Percentiles rank a stretch among this genome's conserved stretches.
phyloP scores from a whole-genome alignment of 2,113 vertebrate species.

The Solenodon paradoxus region DNA sequence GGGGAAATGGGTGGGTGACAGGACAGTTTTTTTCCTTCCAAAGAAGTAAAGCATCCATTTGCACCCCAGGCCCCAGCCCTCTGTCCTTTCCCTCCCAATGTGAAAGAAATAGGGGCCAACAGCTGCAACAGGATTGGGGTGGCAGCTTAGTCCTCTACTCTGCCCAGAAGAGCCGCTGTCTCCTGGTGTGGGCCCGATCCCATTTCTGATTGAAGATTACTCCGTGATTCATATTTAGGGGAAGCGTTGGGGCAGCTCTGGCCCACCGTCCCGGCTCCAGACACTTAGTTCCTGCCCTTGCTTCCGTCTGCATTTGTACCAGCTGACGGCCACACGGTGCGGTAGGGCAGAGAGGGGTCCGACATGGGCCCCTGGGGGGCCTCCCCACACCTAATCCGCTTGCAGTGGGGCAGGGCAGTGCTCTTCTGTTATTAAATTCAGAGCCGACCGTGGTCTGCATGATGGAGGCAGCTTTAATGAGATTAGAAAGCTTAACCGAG shows the following conservation, averaged over 20 bases:
- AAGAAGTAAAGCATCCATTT: neutral
- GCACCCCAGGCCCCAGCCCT: neutral
- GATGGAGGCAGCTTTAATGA: slow-evolving; percentile 85
- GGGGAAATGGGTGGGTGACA: neutral
- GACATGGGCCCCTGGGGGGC: neutral
- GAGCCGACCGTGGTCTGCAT: slow-evolving; percentile 77
- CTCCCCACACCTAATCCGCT: slow-evolving; percentile 75
- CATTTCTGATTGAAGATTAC: no score
- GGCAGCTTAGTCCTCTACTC: neutral
- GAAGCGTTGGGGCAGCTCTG: neutral
- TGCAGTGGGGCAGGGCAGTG: slow-evolving; percentile 79
- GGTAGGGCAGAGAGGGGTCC: neutral
- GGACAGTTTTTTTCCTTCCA: neutral
- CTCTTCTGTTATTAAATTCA: slow-evolving; percentile 81
- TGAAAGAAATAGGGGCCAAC: neutral
- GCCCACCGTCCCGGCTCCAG: neutral
- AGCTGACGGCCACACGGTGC: accelerated
- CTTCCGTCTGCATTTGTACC: neutral
- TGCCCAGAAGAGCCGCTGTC: neutral
- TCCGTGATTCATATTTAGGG: no score
- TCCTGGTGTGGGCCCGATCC: neutral
- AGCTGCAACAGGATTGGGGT: neutral
- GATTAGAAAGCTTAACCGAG: slow-evolving; percentile 88
- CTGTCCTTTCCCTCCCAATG: neutral
- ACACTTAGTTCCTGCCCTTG: neutral